A percentile compares a stretch with the other conserved stretches of the same genome.
These are phyloP conservation scores for Theristus sp. DNA, from an alignment of 2,888 invertebrate species.

Conservation along the genomic window DNA sequence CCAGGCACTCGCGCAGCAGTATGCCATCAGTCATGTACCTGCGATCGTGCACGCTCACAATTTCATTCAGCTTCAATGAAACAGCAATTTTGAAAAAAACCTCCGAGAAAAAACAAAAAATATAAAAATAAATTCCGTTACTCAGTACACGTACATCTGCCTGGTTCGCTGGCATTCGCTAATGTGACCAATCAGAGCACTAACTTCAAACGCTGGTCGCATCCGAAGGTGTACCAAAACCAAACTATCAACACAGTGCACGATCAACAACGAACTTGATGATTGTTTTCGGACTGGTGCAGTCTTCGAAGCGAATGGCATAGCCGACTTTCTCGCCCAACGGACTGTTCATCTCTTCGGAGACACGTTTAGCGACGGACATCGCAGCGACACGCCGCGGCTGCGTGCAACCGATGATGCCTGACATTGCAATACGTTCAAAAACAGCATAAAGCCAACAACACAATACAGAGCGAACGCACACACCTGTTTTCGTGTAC, in stretches of 20 bases:
- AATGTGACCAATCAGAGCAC: too few relatives aligned
- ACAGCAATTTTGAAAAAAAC: too few relatives aligned
- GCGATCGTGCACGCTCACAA: too few relatives aligned
- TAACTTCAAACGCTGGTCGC: too few relatives aligned
- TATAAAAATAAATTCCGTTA: too few relatives aligned
- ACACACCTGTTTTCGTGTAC: conserved; percentile 47
- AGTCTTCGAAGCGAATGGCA: conserved; percentile 98
- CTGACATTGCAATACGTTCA: neutral
- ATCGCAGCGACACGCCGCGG: conserved; percentile 89
- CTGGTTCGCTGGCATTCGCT: too few relatives aligned
- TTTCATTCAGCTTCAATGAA: neutral
- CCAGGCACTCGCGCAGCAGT: conserved; percentile 73
- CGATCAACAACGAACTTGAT: conserved; percentile 27
- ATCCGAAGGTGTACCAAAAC: too few relatives aligned
- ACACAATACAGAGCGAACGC: too few relatives aligned
- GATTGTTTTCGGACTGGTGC: conserved; percentile 46
- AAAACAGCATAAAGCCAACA: neutral
- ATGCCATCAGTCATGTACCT: conserved; percentile 99
- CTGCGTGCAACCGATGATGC: conserved; percentile 93
- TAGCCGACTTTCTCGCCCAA: conserved; percentile 79
- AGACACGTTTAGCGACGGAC: conserved; percentile 96
- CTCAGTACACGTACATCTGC: neutral
- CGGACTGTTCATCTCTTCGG: conserved; percentile 83
- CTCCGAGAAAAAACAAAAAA: too few relatives aligned
- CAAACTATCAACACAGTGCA: neutral